Conservation (phyloP, 2,113 vertebrate species). For the Eulemur macaco region DNA sequence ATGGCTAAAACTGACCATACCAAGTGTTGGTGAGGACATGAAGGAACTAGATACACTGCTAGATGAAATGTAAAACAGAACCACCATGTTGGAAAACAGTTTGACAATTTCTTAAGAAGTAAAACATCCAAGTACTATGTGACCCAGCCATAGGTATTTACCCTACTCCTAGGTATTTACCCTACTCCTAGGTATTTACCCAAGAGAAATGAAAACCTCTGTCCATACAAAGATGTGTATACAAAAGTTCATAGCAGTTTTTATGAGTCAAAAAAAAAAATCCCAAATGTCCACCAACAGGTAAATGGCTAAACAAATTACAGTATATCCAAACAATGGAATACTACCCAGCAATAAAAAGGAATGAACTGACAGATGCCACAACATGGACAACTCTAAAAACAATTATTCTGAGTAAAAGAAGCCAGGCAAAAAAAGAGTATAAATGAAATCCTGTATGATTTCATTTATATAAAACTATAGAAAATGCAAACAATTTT, state of each 20-base stretch:
- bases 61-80: background rate
- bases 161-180: background rate
- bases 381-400: background rate
- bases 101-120: background rate
- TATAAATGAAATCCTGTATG: background rate
- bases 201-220: background rate
- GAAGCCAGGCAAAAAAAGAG: background rate
- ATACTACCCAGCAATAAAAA: background rate
- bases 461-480: background rate
- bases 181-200: background rate
- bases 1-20: background rate
- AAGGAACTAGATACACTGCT: background rate
- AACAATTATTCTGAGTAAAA: background rate
- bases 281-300: background rate
- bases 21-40: background rate
- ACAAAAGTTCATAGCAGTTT: slow-evolving; percentile 8
- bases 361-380: background rate
- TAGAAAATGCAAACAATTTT: slow-evolving; percentile 21
- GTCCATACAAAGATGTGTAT: background rate
- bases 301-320: background rate
- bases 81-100: background rate
- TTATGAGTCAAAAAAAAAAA: background rate
- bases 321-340: background rate
- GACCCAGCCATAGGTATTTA: background rate
- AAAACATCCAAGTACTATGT: background rate